phyloP scores from a whole-genome alignment of 2,113 vertebrate genomes.

The Anser brachyrhynchus region DNA sequence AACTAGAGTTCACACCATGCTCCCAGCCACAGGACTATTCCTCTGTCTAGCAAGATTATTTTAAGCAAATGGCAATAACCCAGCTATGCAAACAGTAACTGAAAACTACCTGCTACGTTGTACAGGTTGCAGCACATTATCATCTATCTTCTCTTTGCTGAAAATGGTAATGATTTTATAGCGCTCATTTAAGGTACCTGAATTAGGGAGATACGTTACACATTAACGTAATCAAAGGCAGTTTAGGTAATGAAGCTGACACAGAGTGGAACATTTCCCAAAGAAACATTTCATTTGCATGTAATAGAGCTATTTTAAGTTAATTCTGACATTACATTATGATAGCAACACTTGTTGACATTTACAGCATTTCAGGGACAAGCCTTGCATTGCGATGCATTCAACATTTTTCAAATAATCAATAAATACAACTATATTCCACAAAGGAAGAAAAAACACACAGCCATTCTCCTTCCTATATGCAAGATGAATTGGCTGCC shows the following conservation, averaged over 20 bases:
- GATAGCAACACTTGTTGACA: conserved; percentile 46
- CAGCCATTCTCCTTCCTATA: not conserved
- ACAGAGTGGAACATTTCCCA: not conserved
- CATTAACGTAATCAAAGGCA: conserved; percentile 39
- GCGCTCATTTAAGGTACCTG: not conserved
- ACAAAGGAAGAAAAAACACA: not conserved
- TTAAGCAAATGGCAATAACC: not conserved
- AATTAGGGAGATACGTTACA: conserved; percentile 23
- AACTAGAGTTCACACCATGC: not conserved
- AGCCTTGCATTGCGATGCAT: not conserved
- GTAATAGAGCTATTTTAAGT: conserved; percentile 33
- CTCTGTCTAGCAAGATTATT: not conserved
- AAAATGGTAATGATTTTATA: not conserved
- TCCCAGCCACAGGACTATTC: not conserved
- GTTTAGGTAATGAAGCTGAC: conserved; percentile 50
- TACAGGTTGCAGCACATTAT: not conserved
- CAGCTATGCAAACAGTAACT: not conserved
- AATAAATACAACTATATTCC: conserved; percentile 17
- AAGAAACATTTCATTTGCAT: conserved; percentile 41
- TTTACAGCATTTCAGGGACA: not conserved
- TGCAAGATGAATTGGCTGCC: not conserved
- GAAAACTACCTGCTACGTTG: not conserved
- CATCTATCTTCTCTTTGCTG: not conserved
- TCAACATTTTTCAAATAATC: not conserved
- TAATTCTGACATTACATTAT: conserved; percentile 37